Percentiles rank a stretch among this genome's conserved stretches.
Conservation (phyloP, 2,888 invertebrate species). For the Rugalucina vietnamica region DNA sequence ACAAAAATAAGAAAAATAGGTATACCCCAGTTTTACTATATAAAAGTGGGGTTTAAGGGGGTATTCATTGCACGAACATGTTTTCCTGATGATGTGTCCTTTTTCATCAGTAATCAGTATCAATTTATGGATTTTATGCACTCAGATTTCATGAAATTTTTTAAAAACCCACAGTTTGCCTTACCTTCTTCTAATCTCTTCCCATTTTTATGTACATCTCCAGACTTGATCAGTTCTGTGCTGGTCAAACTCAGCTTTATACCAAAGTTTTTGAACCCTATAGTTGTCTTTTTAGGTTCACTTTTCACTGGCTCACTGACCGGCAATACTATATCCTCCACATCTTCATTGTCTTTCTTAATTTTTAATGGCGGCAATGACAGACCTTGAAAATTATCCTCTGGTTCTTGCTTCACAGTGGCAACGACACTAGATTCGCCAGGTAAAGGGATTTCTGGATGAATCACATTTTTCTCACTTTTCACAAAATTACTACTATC, state of each 20-base stretch:
- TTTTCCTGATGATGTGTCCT: too few relatives aligned
- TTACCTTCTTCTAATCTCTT: constrained; percentile 68
- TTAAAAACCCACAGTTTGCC: neutral
- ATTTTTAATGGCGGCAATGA: neutral
- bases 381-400: neutral
- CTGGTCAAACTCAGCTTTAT: constrained; percentile 68
- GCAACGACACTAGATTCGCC: neutral
- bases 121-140: too few relatives aligned
- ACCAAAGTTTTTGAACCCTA: constrained; percentile 65
- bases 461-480: neutral
- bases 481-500: neutral
- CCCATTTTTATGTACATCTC: constrained; percentile 58
- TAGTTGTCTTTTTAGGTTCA: constrained; percentile 28
- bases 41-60: too few relatives aligned
- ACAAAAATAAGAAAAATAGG: too few relatives aligned
- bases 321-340: neutral
- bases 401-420: neutral
- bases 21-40: too few relatives aligned
- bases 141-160: neutral
- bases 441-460: neutral
- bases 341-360: neutral
- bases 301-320: neutral
- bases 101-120: too few relatives aligned
- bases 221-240: constrained; percentile 67
- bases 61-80: too few relatives aligned